These are phyloP conservation scores for Notechis scutatus DNA, from an alignment of 2,113 vertebrate species.

Conservation along the genomic window DNA sequence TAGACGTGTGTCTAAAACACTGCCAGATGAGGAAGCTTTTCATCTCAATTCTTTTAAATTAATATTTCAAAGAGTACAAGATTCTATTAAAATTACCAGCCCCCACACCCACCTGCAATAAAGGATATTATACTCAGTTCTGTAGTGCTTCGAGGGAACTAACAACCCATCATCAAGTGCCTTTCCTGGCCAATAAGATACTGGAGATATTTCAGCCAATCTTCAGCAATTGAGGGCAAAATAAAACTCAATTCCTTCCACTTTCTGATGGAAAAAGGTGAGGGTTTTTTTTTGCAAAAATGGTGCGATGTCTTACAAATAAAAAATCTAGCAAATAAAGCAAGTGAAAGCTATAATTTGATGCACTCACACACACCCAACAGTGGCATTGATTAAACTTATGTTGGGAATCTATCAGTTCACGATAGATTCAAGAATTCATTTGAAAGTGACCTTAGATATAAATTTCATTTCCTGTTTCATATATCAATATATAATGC, in stretches of 20 bases:
- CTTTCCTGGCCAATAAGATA: background rate
- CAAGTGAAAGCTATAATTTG: background rate
- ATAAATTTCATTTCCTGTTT: background rate
- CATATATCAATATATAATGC: background rate
- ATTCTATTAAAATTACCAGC: background rate
- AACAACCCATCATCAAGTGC: background rate
- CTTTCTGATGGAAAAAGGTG: background rate
- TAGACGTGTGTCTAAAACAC: background rate
- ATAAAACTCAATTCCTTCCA: background rate
- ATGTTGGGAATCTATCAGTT: background rate
- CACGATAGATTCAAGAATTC: background rate
- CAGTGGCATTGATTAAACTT: background rate
- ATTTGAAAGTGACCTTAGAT: background rate
- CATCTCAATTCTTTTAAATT: background rate
- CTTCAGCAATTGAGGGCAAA: background rate
- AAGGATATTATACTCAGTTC: background rate
- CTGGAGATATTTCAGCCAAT: background rate
- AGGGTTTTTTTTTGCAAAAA: background rate
- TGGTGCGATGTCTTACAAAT: background rate
- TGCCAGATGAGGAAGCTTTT: background rate
- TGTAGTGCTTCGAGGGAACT: background rate
- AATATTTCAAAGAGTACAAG: background rate
- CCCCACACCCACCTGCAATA: background rate
- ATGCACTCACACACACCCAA: background rate
- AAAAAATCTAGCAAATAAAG: background rate